Percentiles rank a stretch among this genome's conserved stretches.
Evolutionary conservation across 2,888 invertebrate species (phyloP).

Genomic region (Toxonevra muliebris): DNA sequence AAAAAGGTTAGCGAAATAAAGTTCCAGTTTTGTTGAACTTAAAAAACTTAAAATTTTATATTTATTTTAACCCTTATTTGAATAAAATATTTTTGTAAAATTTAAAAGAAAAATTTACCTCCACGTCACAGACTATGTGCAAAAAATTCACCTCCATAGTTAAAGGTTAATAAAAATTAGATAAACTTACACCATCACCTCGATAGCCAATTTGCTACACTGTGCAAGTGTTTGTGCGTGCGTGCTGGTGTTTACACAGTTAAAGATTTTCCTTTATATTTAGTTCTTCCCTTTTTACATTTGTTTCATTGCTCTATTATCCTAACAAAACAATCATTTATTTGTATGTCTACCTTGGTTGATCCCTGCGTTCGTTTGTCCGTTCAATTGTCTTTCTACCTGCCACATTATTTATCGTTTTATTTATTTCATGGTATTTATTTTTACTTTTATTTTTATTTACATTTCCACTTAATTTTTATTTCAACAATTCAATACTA

Average conservation of each 20-base stretch:
- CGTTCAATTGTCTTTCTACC: constrained; percentile 15
- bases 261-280: neutral
- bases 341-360: constrained; percentile 5
- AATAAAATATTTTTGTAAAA: no score
- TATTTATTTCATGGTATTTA: constrained; percentile 18
- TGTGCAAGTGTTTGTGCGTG: constrained; percentile 7
- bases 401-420: constrained; percentile 28
- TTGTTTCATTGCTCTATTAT: constrained; percentile 11
- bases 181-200: no score
- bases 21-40: no score
- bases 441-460: neutral
- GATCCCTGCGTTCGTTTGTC: neutral
- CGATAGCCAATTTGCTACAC: no score
- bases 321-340: constrained; percentile 25
- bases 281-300: no score
- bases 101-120: no score
- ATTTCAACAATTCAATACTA: neutral
- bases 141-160: no score
- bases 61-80: no score
- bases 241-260: neutral
- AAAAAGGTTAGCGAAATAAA: no score
- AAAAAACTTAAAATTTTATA: no score
- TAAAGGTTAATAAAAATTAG: no score
- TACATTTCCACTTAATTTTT: constrained; percentile 23
- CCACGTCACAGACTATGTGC: no score